Evolutionary conservation across 1,140 invertebrate genomes (phyloP).

Genomic region (Rhizoglyphus robini): DNA sequence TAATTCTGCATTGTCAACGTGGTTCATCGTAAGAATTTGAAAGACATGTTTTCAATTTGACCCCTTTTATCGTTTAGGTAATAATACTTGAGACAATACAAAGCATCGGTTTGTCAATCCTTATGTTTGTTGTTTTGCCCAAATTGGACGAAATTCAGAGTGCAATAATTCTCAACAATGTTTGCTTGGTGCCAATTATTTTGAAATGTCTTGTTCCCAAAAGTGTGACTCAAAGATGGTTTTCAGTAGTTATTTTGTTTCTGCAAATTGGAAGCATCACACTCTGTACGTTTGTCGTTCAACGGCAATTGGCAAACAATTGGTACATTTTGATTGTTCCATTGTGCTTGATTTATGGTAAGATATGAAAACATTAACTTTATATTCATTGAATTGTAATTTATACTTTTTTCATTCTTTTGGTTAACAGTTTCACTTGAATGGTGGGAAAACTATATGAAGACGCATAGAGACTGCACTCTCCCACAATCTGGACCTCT

Average conservation of each 20-base stretch:
- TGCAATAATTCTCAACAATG: constrained; percentile 33
- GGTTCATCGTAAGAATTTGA: no score
- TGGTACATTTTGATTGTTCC: no score
- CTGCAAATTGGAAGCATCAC: no score
- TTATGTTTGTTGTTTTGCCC: constrained; percentile 37
- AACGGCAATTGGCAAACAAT: constrained; percentile 28
- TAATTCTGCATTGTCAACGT: no score
- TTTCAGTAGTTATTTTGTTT: no score
- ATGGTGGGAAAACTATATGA: constrained; percentile 97
- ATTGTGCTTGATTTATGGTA: no score
- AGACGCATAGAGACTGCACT: constrained; percentile 34
- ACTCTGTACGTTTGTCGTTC: no score
- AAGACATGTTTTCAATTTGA: constrained; percentile 22
- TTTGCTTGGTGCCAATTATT: constrained; percentile 33
- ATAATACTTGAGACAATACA: constrained; percentile 34
- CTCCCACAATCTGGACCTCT: no score
- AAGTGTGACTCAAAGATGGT: no score
- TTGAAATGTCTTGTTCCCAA: constrained; percentile 27
- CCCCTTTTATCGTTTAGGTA: constrained; percentile 20
- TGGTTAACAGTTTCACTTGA: constrained; percentile 71
- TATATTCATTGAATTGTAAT: no score
- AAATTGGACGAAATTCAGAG: constrained; percentile 34
- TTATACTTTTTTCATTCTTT: constrained; percentile 48
- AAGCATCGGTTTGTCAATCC: constrained; percentile 33
- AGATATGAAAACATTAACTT: no score